phyloP scores from a whole-genome alignment of 37 sponge, comb jelly and placozoan species.

The Hormiphora californensis region DNA sequence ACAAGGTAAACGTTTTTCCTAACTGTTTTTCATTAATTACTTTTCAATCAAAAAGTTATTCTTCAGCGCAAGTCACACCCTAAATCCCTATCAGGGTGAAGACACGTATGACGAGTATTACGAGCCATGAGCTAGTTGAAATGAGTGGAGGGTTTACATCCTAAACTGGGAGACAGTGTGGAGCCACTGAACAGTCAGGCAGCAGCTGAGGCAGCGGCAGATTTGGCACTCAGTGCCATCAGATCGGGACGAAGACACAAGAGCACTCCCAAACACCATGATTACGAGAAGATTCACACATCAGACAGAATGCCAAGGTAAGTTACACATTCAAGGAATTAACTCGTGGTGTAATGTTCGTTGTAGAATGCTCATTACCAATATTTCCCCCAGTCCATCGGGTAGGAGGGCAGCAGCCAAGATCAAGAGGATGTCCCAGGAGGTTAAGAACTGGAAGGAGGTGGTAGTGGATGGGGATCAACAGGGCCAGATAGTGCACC shows the following conservation, averaged over 20 bases:
- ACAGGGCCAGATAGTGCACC: constrained; percentile 47
- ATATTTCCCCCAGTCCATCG: not conserved
- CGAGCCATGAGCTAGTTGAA: constrained; percentile 25
- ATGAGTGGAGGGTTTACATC: constrained; percentile 33
- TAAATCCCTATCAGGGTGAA: no score
- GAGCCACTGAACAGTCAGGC: constrained; percentile 48
- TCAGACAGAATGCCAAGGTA: not conserved
- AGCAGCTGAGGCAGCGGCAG: constrained; percentile 48
- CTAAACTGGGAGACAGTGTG: constrained; percentile 21
- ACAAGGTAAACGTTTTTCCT: not conserved
- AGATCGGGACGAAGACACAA: constrained; percentile 4
- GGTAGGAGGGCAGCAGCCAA: constrained; percentile 22
- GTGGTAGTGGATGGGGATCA: constrained; percentile 46
- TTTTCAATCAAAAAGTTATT: no score
- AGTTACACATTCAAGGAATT: not conserved
- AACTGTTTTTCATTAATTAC: not conserved
- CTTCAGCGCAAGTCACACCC: no score
- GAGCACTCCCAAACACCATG: constrained; percentile 40
- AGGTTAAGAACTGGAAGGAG: constrained; percentile 53
- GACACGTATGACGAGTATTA: constrained; percentile 53
- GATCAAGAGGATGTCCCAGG: constrained; percentile 51
- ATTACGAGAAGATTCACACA: constrained; percentile 45
- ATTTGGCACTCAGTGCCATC: constrained; percentile 37
- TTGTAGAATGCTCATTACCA: not conserved
- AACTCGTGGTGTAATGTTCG: no score